A percentile compares a stretch with the other conserved stretches of the same genome.
phyloP scores from a whole-genome alignment of 2,797 vertebrate species.

The Antennarius maculatus region DNA sequence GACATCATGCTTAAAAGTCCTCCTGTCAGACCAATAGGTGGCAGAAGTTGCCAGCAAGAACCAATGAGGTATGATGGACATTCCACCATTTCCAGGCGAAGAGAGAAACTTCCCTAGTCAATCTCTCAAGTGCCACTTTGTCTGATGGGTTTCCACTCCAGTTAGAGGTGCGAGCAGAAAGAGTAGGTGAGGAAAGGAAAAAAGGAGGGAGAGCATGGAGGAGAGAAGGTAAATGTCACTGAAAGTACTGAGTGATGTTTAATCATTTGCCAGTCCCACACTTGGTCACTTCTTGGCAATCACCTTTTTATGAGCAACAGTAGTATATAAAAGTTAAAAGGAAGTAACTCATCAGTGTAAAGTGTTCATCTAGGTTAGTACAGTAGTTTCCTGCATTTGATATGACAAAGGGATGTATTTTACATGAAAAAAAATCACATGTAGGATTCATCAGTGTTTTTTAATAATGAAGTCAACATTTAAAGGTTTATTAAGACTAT shows the following conservation, averaged over 20 bases:
- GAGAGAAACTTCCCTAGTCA: conserved; percentile 74
- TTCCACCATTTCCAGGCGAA: conserved; percentile 74
- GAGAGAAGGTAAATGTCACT: conserved; percentile 68
- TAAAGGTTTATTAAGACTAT: no score
- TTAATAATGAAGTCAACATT: no score
- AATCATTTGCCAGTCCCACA: conserved; percentile 68
- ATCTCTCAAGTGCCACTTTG: conserved; percentile 81
- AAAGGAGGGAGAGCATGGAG: conserved; percentile 39
- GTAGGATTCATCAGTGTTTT: background rate
- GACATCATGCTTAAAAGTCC: conserved; percentile 63
- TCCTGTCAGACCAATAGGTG: conserved; percentile 80
- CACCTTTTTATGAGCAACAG: conserved; percentile 66
- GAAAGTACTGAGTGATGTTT: conserved; percentile 65
- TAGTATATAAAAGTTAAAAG: conserved; percentile 64
- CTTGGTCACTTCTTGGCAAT: conserved; percentile 70
- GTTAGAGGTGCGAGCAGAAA: conserved; percentile 69
- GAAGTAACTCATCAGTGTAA: conserved; percentile 47
- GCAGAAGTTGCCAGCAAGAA: conserved; percentile 77
- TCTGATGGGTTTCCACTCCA: conserved; percentile 78
- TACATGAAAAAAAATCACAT: background rate
- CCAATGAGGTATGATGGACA: conserved; percentile 60
- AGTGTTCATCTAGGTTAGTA: background rate
- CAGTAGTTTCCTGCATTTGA: background rate
- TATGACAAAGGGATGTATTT: background rate
- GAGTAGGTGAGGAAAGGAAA: conserved; percentile 57